phyloP scores from a whole-genome alignment of 2,113 vertebrate genomes.

The Cricetomys ansorgei region DNA sequence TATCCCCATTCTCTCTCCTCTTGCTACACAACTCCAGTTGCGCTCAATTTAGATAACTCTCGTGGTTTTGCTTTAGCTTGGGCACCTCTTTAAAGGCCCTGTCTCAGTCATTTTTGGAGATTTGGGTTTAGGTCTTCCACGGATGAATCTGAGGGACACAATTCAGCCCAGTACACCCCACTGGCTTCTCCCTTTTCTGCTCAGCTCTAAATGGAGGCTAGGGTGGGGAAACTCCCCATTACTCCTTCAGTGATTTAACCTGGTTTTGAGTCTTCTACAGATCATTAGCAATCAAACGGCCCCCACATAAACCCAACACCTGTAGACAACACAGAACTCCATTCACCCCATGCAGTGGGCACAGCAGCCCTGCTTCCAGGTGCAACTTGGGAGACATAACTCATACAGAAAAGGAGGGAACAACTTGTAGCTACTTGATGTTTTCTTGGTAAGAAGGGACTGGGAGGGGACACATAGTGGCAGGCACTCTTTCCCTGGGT shows the following conservation, averaged over 20 bases:
- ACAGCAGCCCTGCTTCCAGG: background rate
- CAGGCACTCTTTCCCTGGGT: background rate
- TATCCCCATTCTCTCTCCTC: background rate
- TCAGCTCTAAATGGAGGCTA: background rate
- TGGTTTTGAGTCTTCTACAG: background rate
- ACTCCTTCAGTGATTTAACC: background rate
- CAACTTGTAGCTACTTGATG: background rate
- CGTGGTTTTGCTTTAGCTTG: background rate
- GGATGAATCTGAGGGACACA: background rate
- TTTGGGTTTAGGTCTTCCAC: background rate
- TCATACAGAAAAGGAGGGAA: background rate
- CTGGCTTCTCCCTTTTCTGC: background rate
- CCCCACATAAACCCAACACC: too few relatives aligned
- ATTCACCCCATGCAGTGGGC: background rate
- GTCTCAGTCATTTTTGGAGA: background rate
- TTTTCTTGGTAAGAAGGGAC: background rate
- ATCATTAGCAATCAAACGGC: too few relatives aligned
- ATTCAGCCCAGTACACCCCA: background rate
- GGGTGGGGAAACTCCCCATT: background rate
- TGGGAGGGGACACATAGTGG: background rate
- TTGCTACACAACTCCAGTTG: background rate
- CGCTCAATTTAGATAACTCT: background rate
- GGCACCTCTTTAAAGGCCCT: background rate
- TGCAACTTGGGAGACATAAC: background rate
- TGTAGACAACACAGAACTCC: too few relatives aligned